Evolutionary conservation across 92 coral and sea anemone species (phyloP), one percentile per base, ranked within the genome.

Genomic region (Palythoa heliodiscus): DNA sequence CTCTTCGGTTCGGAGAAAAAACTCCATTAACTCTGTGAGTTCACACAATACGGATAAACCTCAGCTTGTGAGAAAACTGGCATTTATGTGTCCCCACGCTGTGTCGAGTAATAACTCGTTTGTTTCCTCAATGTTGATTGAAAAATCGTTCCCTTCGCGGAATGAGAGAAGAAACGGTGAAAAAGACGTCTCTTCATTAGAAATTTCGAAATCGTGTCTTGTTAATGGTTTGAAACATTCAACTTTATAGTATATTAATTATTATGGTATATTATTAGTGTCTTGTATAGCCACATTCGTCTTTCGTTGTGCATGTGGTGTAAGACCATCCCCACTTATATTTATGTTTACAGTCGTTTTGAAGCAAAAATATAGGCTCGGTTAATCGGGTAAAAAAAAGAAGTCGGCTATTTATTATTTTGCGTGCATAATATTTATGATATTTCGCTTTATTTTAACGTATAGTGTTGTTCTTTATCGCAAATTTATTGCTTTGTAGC

Each of bases 41-140:
- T 77, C 86, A 0, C 35, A 73, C 40, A 84, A 82, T 58, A 22
- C 64, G 71, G 91, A 85, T 54, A 92, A 86, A 87, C 98, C 98
- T 76, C 76, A 91, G 15, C 91, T 94, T 15, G 95, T 94, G 14
- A 83, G 98, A 35, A 92, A 88, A 50, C 82, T 94, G 69, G 98
- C 95, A 3, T 94, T 94, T 63, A 81, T 93, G 25, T 94, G 93
- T 60, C 77, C 93, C 0, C 87, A 84, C 52, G 79, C 87, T 0
- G 40, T 80, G 11, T 25, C 58, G 48, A 48, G 64, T 67, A 64
- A 48, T 23, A 80, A 80, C 16, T 47, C 84, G 37, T 80, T 22
- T 1, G 48, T 80, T 24, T 80, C 84, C 60, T 80, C 84, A 38
- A 80, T 80, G 84, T 66, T 80, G 63, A 64, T n/a, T 64, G 73